Conservation (phyloP, 1,140 invertebrate species). For the Dinothrombium tinctorium region DNA sequence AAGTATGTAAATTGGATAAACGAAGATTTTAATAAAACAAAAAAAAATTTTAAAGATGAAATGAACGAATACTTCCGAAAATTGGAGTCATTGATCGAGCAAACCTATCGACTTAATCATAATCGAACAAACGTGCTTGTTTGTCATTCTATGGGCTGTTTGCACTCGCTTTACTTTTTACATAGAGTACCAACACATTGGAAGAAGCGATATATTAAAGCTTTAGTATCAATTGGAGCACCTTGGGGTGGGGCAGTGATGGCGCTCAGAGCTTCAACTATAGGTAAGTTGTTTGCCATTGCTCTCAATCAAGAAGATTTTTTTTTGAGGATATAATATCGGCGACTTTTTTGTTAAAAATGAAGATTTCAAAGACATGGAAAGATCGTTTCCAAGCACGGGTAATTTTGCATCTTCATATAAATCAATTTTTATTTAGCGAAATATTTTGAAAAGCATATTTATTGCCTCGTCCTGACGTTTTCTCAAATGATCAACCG, state of each 20-base stretch:
- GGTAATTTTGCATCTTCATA: constrained; percentile 72
- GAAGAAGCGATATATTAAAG: constrained; percentile 72
- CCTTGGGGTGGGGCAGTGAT: constrained; percentile 86
- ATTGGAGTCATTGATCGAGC: constrained; percentile 55
- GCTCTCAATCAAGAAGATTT: too few species aligned
- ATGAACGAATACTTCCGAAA: constrained; percentile 48
- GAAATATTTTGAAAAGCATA: too few species aligned
- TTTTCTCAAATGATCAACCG: constrained; percentile 61
- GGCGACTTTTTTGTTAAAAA: constrained; percentile 47
- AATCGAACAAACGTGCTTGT: constrained; percentile 52
- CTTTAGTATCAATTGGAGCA: constrained; percentile 53
- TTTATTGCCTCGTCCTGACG: constrained; percentile 58
- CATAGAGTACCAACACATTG: constrained; percentile 48
- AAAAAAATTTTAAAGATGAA: constrained; percentile 40
- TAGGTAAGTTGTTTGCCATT: constrained; percentile 87
- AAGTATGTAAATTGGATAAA: too few species aligned
- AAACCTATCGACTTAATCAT: constrained; percentile 53
- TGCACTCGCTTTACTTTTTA: constrained; percentile 62
- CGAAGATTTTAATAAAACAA: not conserved
- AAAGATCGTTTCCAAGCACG: constrained; percentile 65
- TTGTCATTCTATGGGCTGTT: constrained; percentile 86
- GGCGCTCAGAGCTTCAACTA: constrained; percentile 72
- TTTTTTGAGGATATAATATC: constrained; percentile 59
- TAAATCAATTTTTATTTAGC: too few species aligned
- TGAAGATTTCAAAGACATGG: constrained; percentile 72